Evolutionary conservation across 64 coral and sea anemone genomes (phyloP).

Genomic region (Montipora capricornis): DNA sequence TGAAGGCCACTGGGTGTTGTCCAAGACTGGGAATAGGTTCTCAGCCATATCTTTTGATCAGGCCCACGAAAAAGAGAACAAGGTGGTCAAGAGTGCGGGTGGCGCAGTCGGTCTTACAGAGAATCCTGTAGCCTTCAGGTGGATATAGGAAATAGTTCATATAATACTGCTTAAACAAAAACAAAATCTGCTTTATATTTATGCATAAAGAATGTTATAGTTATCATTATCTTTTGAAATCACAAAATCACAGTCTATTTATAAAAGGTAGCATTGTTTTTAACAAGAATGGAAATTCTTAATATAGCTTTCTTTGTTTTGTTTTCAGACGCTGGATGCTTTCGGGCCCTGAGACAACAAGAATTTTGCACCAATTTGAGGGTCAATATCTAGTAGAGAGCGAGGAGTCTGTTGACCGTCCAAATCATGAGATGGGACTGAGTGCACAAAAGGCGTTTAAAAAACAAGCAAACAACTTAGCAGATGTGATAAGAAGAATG

Average conservation of each 20-base stretch:
- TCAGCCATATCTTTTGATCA: background rate
- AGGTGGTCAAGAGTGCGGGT: no score
- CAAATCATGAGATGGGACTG: slow-evolving; percentile 30
- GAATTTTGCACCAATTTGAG: slow-evolving; percentile 7
- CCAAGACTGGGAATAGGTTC: background rate
- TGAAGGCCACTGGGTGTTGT: slow-evolving; percentile 25
- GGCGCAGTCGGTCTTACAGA: no score
- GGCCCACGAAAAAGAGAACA: no score
- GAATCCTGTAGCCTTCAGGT: no score
- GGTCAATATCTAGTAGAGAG: slow-evolving; percentile 6
- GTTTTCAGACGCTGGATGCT: slow-evolving; percentile 48
- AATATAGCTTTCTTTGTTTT: background rate
- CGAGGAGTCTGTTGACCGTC: background rate
- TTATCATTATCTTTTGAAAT: no score
- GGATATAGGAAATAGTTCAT: no score
- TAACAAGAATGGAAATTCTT: no score
- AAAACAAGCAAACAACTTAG: slow-evolving; percentile 2
- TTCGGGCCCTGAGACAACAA: slow-evolving; percentile 17
- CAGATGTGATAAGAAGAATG: slow-evolving; percentile 32
- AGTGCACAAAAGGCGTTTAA: slow-evolving; percentile 45
- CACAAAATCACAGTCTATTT: no score
- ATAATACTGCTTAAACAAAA: no score
- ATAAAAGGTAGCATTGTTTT: no score
- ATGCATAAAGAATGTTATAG: no score
- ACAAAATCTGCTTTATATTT: no score